Percentiles rank a stretch among this genome's conserved stretches.
Evolutionary conservation across 1,140 invertebrate genomes (phyloP).

Genomic region (Popillia japonica): DNA sequence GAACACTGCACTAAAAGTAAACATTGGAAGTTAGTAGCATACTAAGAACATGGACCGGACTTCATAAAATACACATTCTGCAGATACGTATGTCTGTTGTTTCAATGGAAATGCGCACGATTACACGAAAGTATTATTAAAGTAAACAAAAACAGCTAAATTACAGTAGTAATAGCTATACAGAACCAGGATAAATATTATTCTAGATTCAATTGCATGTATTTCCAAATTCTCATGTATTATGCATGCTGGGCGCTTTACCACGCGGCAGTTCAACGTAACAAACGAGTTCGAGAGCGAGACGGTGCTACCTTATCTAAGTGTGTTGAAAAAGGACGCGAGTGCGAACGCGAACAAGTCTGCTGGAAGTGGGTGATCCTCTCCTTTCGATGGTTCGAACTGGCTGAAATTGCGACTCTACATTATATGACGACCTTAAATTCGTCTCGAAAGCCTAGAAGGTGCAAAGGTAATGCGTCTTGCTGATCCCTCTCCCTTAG

Average conservation of each 20-base stretch:
- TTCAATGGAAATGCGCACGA: conserved; percentile 6
- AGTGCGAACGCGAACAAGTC: conserved; percentile 31
- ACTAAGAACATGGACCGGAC: not conserved
- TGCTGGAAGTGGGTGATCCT: conserved; percentile 39
- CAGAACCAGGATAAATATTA: conserved; percentile 43
- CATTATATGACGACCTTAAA: conserved; percentile 37
- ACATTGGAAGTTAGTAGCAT: conserved; percentile 10
- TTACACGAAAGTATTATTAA: conserved; percentile 35
- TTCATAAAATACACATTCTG: not conserved
- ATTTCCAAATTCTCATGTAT: conserved; percentile 44
- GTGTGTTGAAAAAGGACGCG: not conserved
- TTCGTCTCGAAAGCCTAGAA: conserved; percentile 35
- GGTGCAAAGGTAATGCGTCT: conserved; percentile 26
- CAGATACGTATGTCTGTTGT: not conserved
- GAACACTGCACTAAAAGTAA: conserved; percentile 13
- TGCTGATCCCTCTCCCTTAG: conserved; percentile 19
- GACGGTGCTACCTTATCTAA: not conserved
- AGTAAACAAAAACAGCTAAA: conserved; percentile 37
- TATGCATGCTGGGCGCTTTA: conserved; percentile 35
- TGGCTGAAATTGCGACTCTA: conserved; percentile 36
- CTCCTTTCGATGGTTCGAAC: conserved; percentile 39
- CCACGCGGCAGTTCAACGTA: conserved; percentile 11
- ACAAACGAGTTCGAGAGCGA: conserved; percentile 13
- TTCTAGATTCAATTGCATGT: conserved; percentile 45
- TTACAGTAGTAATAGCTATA: conserved; percentile 35